A percentile compares a stretch with the other conserved stretches of the same genome.
phyloP scores from a whole-genome alignment of 2,797 vertebrate genomes.

The Phalloptychus januarius region DNA sequence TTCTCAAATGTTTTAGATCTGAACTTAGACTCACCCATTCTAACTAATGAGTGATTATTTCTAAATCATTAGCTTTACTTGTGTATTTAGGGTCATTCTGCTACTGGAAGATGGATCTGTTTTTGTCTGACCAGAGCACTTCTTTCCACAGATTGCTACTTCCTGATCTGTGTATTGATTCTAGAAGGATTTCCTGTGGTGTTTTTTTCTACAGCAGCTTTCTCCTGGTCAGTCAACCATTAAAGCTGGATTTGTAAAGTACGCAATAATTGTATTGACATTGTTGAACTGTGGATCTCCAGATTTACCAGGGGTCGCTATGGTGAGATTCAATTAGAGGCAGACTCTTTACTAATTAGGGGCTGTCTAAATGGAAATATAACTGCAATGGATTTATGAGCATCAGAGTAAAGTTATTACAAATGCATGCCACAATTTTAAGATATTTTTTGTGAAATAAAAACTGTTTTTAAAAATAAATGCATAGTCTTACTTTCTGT shows the following conservation, averaged over 20 bases:
- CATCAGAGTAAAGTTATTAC: neutral
- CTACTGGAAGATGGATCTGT: neutral
- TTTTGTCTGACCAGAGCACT: neutral
- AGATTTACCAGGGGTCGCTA: neutral
- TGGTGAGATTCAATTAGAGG: neutral
- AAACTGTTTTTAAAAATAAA: neutral
- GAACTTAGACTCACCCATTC: neutral
- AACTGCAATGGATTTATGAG: neutral
- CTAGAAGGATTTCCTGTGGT: neutral
- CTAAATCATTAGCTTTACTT: neutral
- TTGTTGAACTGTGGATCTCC: neutral
- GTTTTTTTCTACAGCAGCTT: neutral
- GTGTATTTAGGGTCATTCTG: neutral
- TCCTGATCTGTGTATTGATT: neutral
- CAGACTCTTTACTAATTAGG: neutral
- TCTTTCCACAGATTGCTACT: neutral
- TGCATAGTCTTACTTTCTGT: neutral
- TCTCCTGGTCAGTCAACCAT: neutral
- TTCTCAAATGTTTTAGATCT: neutral
- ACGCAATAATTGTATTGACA: neutral
- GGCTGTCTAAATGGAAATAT: neutral
- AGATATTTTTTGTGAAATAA: neutral
- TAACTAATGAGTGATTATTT: too few species aligned
- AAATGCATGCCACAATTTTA: neutral
- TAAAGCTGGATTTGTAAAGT: neutral